Percentiles rank a stretch among this genome's conserved stretches.
Evolutionary conservation across 2,113 vertebrate genomes (phyloP).

Genomic region (Varanus komodoensis): DNA sequence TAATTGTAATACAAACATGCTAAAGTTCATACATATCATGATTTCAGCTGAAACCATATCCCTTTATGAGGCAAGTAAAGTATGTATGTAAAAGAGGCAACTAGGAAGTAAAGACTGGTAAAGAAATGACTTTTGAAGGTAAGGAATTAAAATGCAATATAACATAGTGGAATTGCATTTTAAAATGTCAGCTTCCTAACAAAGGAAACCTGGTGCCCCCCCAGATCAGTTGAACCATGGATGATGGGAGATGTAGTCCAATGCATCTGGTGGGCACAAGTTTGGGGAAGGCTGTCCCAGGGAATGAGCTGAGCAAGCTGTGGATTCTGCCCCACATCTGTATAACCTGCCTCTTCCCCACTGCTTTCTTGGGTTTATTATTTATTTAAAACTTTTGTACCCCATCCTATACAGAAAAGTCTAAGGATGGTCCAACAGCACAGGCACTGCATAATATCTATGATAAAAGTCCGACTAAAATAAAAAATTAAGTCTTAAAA

Average conservation of each 20-base stretch:
- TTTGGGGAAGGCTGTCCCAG: no score
- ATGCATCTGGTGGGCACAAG: no score
- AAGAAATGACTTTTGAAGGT: background rate
- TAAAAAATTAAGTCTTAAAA: no score
- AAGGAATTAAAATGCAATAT: background rate
- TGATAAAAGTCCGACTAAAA: no score
- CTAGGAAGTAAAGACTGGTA: background rate
- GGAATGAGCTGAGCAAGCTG: background rate
- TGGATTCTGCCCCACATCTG: background rate
- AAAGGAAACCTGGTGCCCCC: no score
- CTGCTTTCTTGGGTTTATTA: background rate
- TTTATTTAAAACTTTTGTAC: no score
- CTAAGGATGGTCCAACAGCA: no score
- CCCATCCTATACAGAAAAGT: no score
- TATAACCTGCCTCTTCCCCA: background rate
- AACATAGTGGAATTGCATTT: background rate
- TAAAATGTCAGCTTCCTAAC: no score
- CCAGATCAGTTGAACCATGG: no score
- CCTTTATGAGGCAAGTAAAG: background rate
- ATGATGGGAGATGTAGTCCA: no score
- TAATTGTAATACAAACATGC: background rate
- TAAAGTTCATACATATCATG: background rate
- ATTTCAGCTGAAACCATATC: background rate
- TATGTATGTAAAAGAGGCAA: background rate
- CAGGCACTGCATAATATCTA: no score